phyloP scores from a whole-genome alignment of 2,888 invertebrate genomes.

The Chamaedrilus cognettii region DNA sequence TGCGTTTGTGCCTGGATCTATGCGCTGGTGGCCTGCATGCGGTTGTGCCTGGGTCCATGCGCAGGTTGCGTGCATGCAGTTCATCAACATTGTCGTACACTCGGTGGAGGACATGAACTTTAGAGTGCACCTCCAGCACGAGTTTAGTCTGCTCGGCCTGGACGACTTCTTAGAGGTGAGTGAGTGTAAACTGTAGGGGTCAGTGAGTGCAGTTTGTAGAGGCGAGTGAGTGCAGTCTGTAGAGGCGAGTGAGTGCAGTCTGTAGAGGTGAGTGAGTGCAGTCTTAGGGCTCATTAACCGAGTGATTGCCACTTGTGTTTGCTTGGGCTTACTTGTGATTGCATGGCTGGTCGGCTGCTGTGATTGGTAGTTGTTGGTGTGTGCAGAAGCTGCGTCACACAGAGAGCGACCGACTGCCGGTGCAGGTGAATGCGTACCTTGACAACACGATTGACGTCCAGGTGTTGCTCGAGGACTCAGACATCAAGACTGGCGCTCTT shows the following conservation, averaged over 20 bases:
- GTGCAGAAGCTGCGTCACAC: slow-evolving; percentile 76
- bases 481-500: slow-evolving; percentile 86
- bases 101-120: slow-evolving; percentile 99
- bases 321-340: too few species aligned
- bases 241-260: too few species aligned
- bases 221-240: too few species aligned
- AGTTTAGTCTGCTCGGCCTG: slow-evolving; percentile 92
- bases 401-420: slow-evolving; percentile 95
- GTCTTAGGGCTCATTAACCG: too few species aligned
- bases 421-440: slow-evolving; percentile 96
- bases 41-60: too few species aligned
- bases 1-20: too few species aligned
- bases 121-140: slow-evolving; percentile 96
- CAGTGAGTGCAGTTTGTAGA: too few species aligned
- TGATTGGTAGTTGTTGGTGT: too few species aligned
- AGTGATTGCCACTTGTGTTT: too few species aligned
- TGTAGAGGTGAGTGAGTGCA: not conserved
- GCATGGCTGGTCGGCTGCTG: too few species aligned
- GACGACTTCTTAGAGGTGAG: slow-evolving; percentile 89
- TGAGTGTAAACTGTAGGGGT: too few species aligned
- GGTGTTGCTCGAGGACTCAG: slow-evolving; percentile 96
- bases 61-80: slow-evolving; percentile 97
- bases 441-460: slow-evolving; percentile 99
- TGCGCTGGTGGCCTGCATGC: too few species aligned
- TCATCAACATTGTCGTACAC: slow-evolving; percentile 99